These are phyloP conservation scores for Microctonus aethiopoides DNA, from an alignment of 2,888 invertebrate species.

Conservation along the genomic window DNA sequence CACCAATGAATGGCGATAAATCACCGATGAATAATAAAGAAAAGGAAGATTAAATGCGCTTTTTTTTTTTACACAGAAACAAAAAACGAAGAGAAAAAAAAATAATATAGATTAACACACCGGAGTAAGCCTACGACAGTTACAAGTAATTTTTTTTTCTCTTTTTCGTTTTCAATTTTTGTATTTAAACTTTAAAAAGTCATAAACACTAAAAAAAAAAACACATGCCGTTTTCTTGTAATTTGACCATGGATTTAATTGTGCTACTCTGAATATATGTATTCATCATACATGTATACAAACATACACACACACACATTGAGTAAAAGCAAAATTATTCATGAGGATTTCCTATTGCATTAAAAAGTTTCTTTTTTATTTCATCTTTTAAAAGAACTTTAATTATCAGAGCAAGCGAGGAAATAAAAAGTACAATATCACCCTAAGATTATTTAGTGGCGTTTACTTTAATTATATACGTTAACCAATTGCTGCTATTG, in stretches of 20 bases:
- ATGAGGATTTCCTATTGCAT: neutral
- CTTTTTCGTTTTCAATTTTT: conserved; percentile 19
- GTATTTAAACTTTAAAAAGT: neutral
- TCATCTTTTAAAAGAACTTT: conserved; percentile 29
- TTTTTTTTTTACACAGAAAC: conserved; percentile 31
- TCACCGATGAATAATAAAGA: conserved; percentile 60
- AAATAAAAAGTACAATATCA: conserved; percentile 2
- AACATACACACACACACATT: too few relatives aligned
- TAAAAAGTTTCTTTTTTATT: conserved; percentile 24
- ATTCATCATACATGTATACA: too few relatives aligned
- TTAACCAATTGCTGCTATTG: neutral
- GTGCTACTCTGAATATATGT: too few relatives aligned
- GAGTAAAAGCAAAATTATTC: neutral
- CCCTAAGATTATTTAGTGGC: neutral
- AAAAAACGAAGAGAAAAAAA: conserved; percentile 22
- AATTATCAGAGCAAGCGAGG: neutral
- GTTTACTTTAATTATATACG: neutral
- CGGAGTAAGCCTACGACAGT: conserved; percentile 20
- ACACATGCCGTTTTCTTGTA: neutral
- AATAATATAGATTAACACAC: conserved; percentile 11
- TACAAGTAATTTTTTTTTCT: conserved; percentile 1
- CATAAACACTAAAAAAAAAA: neutral
- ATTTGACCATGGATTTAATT: neutral
- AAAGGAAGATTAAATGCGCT: conserved; percentile 57
- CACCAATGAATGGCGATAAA: conserved; percentile 66